Base-by-base conservation (phyloP, 2,888 invertebrate species). In the Plagodis pulveraria region DNA sequence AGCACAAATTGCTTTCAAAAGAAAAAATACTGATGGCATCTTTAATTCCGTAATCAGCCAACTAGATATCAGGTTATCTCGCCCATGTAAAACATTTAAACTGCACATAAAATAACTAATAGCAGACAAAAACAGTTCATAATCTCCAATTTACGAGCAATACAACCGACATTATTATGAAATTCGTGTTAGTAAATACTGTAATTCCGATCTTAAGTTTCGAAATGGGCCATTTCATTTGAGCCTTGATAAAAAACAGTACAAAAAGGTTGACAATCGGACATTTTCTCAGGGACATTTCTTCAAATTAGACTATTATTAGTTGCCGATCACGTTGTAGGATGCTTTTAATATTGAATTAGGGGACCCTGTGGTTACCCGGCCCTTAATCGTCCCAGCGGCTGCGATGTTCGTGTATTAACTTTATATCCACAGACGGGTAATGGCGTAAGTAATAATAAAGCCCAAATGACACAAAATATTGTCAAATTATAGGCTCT, bases 281-380 rank as follows among this genome's bases (percentile, higher is more conserved):
- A 78, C 86, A 88, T 89, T 83, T 91, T 91, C 92, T 92, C 91
- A 91, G 92, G 84, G 92, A 92, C 92, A 91, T 91, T 90, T 91
- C 85, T 86, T 73, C 78, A 86, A 90, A 92, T 91, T 89, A 89
- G 86, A 81, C 88, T 91, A 89, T 91, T 90, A 92, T 92, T 92
- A 92, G 91, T 89, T 85, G 86, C 82, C 89, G 89, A 91, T 91
- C 91, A 88, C 84, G 83, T 85, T 80, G 84, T 86, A 88, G 89
- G 92, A 91, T 91, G 91, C 92, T 92, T 92, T 92, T 92, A 92
- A 92, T 92, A 91, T 91, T 92, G 89, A 91, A 92, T 92, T 92
- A 91, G 91, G 87, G 87, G 84, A 84, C 80, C 89, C 92, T 88
- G 87, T 91, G 86, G 89, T 92, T 91, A 92, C 79, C 73, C 78